phyloP scores from a whole-genome alignment of 2,113 vertebrate genomes.

The Hemibagrus wyckioides region DNA sequence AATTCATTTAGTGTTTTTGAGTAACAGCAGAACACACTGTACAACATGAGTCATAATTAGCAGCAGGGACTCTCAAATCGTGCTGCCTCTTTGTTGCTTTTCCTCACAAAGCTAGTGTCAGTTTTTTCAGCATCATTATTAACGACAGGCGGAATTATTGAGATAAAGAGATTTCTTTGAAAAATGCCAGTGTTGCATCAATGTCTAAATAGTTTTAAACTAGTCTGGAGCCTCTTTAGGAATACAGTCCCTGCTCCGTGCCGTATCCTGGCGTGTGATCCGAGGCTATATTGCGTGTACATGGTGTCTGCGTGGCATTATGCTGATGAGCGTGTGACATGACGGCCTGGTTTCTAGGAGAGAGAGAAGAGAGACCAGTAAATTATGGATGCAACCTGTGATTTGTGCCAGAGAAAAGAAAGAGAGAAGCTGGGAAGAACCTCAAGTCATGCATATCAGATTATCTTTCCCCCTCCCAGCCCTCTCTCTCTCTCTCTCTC shows the following conservation, averaged over 20 bases:
- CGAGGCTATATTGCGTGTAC: neutral
- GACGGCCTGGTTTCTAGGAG: constrained; percentile 71
- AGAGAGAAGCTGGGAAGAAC: constrained; percentile 65
- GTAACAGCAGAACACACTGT: constrained; percentile 46
- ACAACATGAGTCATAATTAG: constrained; percentile 57
- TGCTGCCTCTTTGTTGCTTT: constrained; percentile 41
- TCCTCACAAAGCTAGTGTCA: constrained; percentile 39
- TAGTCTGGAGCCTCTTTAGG: constrained; percentile 1
- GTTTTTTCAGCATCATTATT: constrained; percentile 47
- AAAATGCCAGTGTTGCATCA: neutral
- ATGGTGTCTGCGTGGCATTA: constrained; percentile 72
- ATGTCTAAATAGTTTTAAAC: neutral
- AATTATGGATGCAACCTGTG: constrained; percentile 78
- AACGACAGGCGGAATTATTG: constrained; percentile 43
- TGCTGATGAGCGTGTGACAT: constrained; percentile 67
- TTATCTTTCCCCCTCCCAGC: constrained; percentile 62
- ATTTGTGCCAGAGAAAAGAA: constrained; percentile 74
- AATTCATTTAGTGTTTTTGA: constrained; percentile 53
- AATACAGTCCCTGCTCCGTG: constrained; percentile 27
- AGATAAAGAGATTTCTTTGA: constrained; percentile 38
- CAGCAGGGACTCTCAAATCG: constrained; percentile 46
- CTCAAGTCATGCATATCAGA: constrained; percentile 80
- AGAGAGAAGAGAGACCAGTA: constrained; percentile 67
- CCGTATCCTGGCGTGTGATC: constrained; percentile 54
- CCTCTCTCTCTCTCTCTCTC: constrained; percentile 49